Conservation (phyloP, 2,888 invertebrate genomes). For the Stramonita haemastoma region DNA sequence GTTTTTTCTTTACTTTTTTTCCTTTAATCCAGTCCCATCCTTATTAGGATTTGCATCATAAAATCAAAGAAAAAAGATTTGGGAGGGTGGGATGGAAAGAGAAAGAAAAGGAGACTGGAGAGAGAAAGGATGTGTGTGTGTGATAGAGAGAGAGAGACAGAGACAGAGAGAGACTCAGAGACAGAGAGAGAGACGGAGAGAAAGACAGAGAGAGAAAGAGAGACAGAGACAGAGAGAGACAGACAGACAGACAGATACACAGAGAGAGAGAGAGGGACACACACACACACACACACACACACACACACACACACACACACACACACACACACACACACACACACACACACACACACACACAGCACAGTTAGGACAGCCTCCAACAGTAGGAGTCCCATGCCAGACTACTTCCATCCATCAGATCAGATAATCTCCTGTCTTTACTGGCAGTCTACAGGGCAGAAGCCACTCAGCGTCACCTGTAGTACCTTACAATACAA, state of each 20-base stretch:
- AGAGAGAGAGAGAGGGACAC: no score
- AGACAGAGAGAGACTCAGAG: background rate
- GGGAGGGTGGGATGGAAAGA: background rate
- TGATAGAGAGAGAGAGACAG: background rate
- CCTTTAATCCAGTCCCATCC: no score
- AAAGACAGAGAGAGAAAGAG: background rate
- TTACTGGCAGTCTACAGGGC: no score
- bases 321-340: conserved; percentile 27
- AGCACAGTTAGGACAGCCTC: background rate
- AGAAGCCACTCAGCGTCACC: no score
- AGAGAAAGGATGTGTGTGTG: no score
- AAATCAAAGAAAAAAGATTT: background rate
- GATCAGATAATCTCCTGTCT: no score
- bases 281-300: background rate
- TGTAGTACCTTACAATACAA: no score
- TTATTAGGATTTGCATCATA: no score
- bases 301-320: background rate
- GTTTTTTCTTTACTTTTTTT: no score
- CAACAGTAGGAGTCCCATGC: no score
- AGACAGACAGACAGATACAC: no score
- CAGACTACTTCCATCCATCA: no score
- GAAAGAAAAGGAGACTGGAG: background rate
- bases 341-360: background rate
- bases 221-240: background rate
- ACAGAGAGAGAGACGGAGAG: background rate